phyloP scores from a whole-genome alignment of 2,888 invertebrate species.

The Ochropleura leucogaster region DNA sequence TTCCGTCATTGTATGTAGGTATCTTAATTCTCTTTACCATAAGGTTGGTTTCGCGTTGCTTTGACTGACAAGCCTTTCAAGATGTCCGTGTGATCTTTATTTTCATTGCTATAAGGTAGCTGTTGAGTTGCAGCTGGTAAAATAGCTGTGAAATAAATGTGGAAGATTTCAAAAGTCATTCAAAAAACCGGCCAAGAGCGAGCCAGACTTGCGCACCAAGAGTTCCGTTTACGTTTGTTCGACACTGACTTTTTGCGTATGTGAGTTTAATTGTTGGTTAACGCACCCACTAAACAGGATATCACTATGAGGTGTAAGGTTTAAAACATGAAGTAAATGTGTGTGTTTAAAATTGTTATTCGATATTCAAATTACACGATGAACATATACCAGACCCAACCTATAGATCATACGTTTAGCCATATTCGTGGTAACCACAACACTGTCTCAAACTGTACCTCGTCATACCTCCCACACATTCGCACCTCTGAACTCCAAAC shows the following conservation, averaged over 20 bases:
- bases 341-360: background rate
- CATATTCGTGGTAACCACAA: background rate
- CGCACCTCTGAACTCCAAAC: slow-evolving; percentile 51
- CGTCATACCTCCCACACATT: slow-evolving; percentile 23
- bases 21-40: background rate
- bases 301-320: too few species aligned
- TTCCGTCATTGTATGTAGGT: too few species aligned
- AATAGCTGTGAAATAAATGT: background rate
- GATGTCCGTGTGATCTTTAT: background rate
- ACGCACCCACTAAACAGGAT: too few species aligned
- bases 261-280: too few species aligned
- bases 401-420: background rate
- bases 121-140: background rate
- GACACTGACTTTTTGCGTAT: too few species aligned
- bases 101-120: background rate
- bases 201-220: too few species aligned
- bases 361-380: background rate
- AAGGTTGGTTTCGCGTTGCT: background rate
- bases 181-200: too few species aligned
- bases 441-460: slow-evolving; percentile 10
- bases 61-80: background rate
- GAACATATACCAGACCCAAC: background rate
- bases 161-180: too few species aligned
- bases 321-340: too few species aligned
- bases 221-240: too few species aligned